Base-by-base conservation (phyloP, 2,888 invertebrate genomes). In the Erebia aethiops region DNA sequence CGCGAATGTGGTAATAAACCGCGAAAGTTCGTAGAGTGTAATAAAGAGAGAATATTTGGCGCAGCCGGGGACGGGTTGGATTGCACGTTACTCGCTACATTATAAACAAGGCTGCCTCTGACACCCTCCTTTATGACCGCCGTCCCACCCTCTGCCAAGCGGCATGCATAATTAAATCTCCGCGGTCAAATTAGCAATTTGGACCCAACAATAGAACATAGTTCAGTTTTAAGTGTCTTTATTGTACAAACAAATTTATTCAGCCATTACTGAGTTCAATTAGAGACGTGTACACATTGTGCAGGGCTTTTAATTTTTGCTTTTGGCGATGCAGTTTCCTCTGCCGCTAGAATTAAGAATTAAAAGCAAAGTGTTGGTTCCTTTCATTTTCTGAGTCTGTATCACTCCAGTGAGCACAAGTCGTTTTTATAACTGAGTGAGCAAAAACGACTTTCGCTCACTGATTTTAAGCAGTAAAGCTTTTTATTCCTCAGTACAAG, bases 131-230 rank as follows among this genome's bases (percentile, higher is more conserved):
- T 90, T 89, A 89, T 87, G 87, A 83, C 85, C 67, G 52, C 41
- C 60, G 9, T 87, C 86, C 60, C 60, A 65, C 65, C 67, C 87
- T 84, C 85, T 64, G 79, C 81, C 84, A 85, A 86, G 84, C 86
- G 86, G 90, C 87, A 91, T 93, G 91, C 92, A 92, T 93, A 93
- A 93, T 93, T 92, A 92, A 92, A 92, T 92, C 90, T 90, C 85
- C 84, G 90, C 89, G 91, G 91, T 90, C 90, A 92, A 93, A 92
- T 92, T 92, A 92, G 90, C 80, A 80, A 80, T 80, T 92, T 90
- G 88, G 87, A 87, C 85, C 87, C 84, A 84, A 88, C 89, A 91
- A 90, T 87, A 88, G 89, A 85, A 86, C 87, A 88, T 89, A 90
- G 91, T 92, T 89, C 87, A 89, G 87, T 88, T 88, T 82, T 86